A percentile compares a stretch with the other conserved stretches of the same genome.
phyloP scores from a whole-genome alignment of 2,888 invertebrate species.

The Alentia gelatinosa region DNA sequence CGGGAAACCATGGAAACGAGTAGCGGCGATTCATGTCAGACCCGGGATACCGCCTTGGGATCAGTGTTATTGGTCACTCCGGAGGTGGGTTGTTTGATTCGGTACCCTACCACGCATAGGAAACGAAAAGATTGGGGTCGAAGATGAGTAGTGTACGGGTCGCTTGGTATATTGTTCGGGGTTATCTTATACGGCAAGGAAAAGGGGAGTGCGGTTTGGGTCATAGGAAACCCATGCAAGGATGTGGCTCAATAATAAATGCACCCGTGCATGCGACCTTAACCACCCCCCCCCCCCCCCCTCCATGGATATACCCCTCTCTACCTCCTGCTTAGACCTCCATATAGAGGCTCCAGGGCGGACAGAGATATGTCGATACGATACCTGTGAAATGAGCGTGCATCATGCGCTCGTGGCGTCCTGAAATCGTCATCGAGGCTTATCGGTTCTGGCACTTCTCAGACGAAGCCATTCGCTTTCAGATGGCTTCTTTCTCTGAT shows the following conservation, averaged over 20 bases:
- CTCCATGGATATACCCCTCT: neutral
- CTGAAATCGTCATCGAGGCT: neutral
- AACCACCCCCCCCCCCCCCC: neutral
- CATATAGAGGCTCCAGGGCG: too few relatives aligned
- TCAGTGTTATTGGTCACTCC: neutral
- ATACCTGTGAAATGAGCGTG: neutral
- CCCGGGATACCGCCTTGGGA: neutral
- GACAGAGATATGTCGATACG: neutral
- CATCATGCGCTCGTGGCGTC: neutral
- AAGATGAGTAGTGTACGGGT: neutral
- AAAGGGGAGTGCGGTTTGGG: neutral
- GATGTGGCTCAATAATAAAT: neutral
- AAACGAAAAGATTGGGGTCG: constrained; percentile 22
- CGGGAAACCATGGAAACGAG: constrained; percentile 11
- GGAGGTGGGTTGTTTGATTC: neutral
- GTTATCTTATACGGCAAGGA: neutral
- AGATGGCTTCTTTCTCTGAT: neutral
- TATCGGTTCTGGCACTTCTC: constrained; percentile 8
- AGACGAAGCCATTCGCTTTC: neutral
- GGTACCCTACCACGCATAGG: neutral
- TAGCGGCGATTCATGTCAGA: neutral
- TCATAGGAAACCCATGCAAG: too few relatives aligned
- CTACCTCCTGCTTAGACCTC: neutral
- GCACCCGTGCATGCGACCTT: neutral
- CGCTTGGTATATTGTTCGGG: neutral